These are phyloP conservation scores for Elaphurus davidianus DNA, from an alignment of 2,113 vertebrate genomes.

Conservation along the genomic window DNA sequence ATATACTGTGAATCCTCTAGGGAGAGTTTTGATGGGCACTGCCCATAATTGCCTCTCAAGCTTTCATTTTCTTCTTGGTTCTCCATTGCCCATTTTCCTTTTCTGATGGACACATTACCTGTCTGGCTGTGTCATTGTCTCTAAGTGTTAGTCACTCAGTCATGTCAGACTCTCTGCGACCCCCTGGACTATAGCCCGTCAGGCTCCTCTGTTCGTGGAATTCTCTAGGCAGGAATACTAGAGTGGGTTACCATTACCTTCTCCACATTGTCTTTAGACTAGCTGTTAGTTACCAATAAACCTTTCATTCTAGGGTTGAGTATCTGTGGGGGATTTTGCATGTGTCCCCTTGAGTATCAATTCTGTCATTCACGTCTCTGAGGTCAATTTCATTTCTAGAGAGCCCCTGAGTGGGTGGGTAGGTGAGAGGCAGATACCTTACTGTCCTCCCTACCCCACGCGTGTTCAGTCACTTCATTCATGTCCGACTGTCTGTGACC, in stretches of 20 bases:
- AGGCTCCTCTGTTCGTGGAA: background rate
- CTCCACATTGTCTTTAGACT: background rate
- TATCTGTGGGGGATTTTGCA: background rate
- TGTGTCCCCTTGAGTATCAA: background rate
- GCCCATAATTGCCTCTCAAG: background rate
- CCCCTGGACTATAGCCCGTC: accelerated
- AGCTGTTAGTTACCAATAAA: background rate
- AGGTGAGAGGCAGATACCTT: background rate
- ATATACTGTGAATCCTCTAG: background rate
- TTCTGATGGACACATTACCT: background rate
- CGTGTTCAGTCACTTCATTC: background rate
- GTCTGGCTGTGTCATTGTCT: background rate
- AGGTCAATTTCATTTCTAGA: background rate
- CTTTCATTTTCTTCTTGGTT: background rate
- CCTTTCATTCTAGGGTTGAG: background rate
- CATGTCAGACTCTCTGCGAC: background rate
- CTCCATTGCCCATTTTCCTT: background rate
- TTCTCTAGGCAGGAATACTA: background rate
- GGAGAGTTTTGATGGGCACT: background rate
- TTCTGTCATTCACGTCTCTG: background rate
- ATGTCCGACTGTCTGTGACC: background rate
- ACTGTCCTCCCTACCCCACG: background rate
- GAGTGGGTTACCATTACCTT: background rate
- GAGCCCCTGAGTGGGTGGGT: too few relatives aligned
- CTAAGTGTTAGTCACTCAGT: background rate